Evolutionary conservation across 23 tunicate species (phyloP).

Genomic region (Halocynthia aurantium): DNA sequence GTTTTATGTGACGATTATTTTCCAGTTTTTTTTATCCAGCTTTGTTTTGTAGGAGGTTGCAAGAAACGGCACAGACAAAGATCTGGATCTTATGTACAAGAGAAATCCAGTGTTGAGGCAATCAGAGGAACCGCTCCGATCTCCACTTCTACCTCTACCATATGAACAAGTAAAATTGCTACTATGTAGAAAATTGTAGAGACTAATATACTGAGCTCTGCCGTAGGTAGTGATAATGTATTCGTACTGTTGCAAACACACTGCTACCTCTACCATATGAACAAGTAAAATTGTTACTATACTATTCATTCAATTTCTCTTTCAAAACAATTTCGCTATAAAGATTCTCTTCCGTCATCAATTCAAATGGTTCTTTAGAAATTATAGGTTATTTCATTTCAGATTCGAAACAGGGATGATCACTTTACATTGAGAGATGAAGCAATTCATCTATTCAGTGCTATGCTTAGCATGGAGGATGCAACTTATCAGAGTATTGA

Average conservation of each 20-base stretch:
- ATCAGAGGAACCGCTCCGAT: conserved; percentile 50
- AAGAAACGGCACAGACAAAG: conserved; percentile 38
- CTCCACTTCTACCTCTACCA: conserved; percentile 60
- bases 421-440: conserved; percentile 76
- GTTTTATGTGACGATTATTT: not conserved
- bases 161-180: conserved; percentile 28
- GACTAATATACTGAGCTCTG: too few species aligned
- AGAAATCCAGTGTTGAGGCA: conserved; percentile 78
- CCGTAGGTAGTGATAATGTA: too few species aligned
- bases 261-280: conserved; percentile 67
- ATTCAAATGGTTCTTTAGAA: too few species aligned
- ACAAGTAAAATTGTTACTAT: too few species aligned
- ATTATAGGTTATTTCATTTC: not conserved
- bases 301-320: too few species aligned
- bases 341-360: too few species aligned
- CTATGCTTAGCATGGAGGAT: conserved; percentile 57
- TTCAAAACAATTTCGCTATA: too few species aligned
- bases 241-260: too few species aligned
- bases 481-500: conserved; percentile 45
- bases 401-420: conserved; percentile 35
- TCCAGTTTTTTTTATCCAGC: not conserved
- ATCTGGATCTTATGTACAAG: conserved; percentile 70
- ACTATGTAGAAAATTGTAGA: not conserved
- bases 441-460: conserved; percentile 47
- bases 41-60: conserved; percentile 7